Base-by-base conservation (phyloP, 2,888 invertebrate genomes). In the Pseudococcus viburni region DNA sequence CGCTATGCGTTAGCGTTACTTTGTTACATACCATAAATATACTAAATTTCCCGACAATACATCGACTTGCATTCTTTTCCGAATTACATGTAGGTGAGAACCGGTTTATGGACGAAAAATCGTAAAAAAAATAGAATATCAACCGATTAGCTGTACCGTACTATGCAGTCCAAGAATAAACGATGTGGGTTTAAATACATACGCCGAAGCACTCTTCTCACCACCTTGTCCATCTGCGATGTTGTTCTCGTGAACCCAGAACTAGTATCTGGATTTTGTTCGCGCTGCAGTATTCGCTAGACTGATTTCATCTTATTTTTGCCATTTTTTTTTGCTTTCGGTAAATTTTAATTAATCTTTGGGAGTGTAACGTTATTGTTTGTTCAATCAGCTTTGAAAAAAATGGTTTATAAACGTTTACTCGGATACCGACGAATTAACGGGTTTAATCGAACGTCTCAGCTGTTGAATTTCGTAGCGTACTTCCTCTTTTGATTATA, bases 41-140 rank as follows among this genome's bases (percentile, higher is more conserved):
- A n/a, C 19, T 77, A 77, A 46, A 42, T 83, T 42, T 83, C 46
- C 46, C 46, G 42, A 83, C 19, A 46, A 83, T 46, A 33, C 80
- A 19, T 83, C 80, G 77, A 17, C 77, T 33, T 77, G 46, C 80
- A 83, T 83, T 83, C 80, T 83, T 83, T 83, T 83, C 80, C 80
- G 80, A 83, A 83, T 83, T 83, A 83, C 46, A 83, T 83, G 80
- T 46, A 83, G 46, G 80, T 46, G 42, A 83, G 46, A 83, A 83
- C 80, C 80, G 46, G 80, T 83, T 83, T 83, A 42, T 83, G 9
- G 42, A 83, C 46, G 80, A 83, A 83, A 83, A 83, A 46, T 83
- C n/a, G 19, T 83, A 4, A 19, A 83, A 83, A 83, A 73, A 73
- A 33, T 73, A 33, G 26, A 26, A 46, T 42, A 46, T 83, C 80